A percentile compares a stretch with the other conserved stretches of the same genome.
Conservation (phyloP, 2,797 vertebrate species). For the Salmo trutta region DNA sequence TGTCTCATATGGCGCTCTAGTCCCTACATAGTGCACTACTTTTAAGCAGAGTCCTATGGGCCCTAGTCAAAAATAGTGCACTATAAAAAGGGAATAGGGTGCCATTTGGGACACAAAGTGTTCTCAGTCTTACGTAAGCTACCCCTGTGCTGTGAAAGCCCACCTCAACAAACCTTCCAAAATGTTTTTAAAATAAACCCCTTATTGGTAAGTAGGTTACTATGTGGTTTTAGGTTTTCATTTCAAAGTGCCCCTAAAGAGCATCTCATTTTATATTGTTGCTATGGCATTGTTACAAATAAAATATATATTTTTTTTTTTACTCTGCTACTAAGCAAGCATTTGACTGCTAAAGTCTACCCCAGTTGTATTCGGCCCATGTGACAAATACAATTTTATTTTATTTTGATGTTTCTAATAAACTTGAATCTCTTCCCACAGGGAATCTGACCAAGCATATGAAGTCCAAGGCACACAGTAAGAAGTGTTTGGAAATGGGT, state of each 20-base stretch:
- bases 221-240: neutral
- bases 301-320: too few relatives aligned
- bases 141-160: slow-evolving; percentile 45
- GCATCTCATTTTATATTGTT: neutral
- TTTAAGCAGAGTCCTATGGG: neutral
- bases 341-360: too few relatives aligned
- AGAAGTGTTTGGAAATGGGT: slow-evolving; percentile 98
- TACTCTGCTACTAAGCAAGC: too few relatives aligned
- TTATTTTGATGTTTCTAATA: too few relatives aligned
- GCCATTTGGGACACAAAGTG: neutral
- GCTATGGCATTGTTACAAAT: too few relatives aligned
- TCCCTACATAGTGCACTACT: neutral
- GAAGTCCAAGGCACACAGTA: slow-evolving; percentile 99
- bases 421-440: slow-evolving; percentile 52
- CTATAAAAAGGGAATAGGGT: neutral
- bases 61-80: neutral
- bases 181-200: neutral
- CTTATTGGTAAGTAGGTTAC: neutral
- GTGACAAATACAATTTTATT: too few relatives aligned
- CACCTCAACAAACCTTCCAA: slow-evolving; percentile 43
- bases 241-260: neutral
- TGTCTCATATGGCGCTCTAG: neutral
- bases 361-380: too few relatives aligned
- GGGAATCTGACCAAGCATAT: slow-evolving; percentile 99
- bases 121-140: slow-evolving; percentile 58